phyloP scores from a whole-genome alignment of 1,140 invertebrate genomes.

The Scaptodrosophila lebanonensis region DNA sequence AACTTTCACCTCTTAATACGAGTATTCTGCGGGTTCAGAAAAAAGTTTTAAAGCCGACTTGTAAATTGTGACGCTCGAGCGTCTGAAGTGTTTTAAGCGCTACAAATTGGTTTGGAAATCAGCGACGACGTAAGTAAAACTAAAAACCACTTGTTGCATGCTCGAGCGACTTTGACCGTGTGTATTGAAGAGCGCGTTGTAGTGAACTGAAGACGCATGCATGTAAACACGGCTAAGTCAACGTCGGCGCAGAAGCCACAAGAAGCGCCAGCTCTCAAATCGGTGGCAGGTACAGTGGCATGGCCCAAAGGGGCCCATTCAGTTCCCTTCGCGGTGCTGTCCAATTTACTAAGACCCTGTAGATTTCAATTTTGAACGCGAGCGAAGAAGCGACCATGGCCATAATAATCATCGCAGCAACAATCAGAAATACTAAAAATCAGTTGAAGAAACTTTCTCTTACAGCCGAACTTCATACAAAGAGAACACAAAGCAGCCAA shows the following conservation, averaged over 20 bases:
- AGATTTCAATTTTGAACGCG: too few relatives aligned
- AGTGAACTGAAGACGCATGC: conserved; percentile 17
- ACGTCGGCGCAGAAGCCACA: conserved; percentile 6
- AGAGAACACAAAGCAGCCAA: not conserved
- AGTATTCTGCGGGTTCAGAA: conserved; percentile 56
- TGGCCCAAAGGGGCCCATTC: too few relatives aligned
- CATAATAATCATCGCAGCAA: conserved; percentile 21
- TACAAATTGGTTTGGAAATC: conserved; percentile 22
- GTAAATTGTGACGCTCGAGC: too few relatives aligned
- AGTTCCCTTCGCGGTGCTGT: too few relatives aligned
- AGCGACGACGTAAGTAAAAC: not conserved
- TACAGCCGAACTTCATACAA: conserved; percentile 32
- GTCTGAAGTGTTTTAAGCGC: conserved; percentile 10
- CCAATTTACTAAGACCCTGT: too few relatives aligned
- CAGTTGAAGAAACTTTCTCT: conserved; percentile 63
- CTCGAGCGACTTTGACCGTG: conserved; percentile 60
- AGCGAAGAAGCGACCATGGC: conserved; percentile 21
- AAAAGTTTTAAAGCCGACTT: conserved; percentile 26
- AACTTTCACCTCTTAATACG: conserved; percentile 59
- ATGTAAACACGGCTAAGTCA: too few relatives aligned
- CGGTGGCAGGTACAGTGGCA: too few relatives aligned
- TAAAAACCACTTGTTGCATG: conserved; percentile 58
- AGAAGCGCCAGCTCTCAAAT: conserved; percentile 33
- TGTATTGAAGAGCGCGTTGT: conserved; percentile 29
- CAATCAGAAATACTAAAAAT: conserved; percentile 36